Evolutionary conservation across 1,140 invertebrate species (phyloP), one percentile per base, ranked within the genome.

Genomic region (Drosophila pseudoananassae): DNA sequence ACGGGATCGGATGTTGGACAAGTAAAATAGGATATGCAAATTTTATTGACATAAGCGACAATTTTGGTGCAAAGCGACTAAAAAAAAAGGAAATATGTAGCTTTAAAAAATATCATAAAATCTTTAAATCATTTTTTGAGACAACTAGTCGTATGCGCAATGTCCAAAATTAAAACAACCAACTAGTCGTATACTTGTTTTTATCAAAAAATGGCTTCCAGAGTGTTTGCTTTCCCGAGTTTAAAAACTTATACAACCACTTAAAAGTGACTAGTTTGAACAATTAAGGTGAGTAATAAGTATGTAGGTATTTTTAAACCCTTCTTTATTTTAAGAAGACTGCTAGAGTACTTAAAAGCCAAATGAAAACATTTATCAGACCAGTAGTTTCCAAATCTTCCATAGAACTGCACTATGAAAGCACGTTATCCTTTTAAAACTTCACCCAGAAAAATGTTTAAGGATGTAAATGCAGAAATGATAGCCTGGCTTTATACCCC

Each of bases 401-500:
- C n/a, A 40, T 3, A n/a, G 36, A 3, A 8, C 4, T 14, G 38
- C 3, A 40, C 38, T 1, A 43, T 14, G 40, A 6, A 8, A 43
- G 40, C 14, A 9, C 40, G 40, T 14, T 15, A 15, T 43, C 40
- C 40, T 6, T 14, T 43, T 2, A 43, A 17, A 17, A 6, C 14
- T 0, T 8, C 14, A 17, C 40, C 4, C 5, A 43, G 14, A 8
- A 14, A 17, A 2, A 14, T 15, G 10, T 9, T 6, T 5, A 15
- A 17, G 8, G 14, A 43, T 17, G 15, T 43, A 1, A 14, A 43
- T 14, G 10, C 40, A n/a, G 14, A 40, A 40, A 6, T 40, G 4
- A 14, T 27, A 2, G 27, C 54, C 17, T 64, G 51, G 63, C 12
- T 78, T 4, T 68, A 50, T 43, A 17, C 33, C 2, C 45, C 55